Evolutionary conservation across 2,113 vertebrate genomes (phyloP).

Genomic region (Dunckerocampus dactyliophorus): DNA sequence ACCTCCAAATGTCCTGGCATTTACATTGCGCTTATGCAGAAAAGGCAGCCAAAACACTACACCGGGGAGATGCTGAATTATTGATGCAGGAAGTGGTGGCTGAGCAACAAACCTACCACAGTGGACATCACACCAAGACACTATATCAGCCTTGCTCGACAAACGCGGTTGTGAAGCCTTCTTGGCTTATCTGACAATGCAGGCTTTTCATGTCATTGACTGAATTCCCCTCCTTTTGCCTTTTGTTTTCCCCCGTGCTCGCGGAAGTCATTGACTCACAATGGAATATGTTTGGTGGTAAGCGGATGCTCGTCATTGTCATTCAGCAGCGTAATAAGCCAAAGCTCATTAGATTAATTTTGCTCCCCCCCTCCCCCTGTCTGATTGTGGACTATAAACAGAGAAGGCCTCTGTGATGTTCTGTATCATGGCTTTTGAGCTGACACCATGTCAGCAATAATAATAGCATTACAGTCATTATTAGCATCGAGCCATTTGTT

Average conservation of each 20-base stretch:
- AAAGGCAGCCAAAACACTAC: slow-evolving; percentile 40
- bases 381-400: slow-evolving; percentile 60
- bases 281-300: slow-evolving; percentile 46
- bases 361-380: slow-evolving; percentile 46
- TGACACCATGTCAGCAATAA: slow-evolving; percentile 56
- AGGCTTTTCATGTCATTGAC: slow-evolving; percentile 57
- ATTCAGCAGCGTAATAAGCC: slow-evolving; percentile 64
- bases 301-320: slow-evolving; percentile 61
- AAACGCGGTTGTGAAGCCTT: slow-evolving; percentile 25
- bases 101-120: slow-evolving; percentile 24
- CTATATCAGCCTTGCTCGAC: slow-evolving; percentile 26
- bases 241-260: slow-evolving; percentile 63
- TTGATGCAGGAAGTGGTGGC: slow-evolving; percentile 57
- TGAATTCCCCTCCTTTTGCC: slow-evolving; percentile 52
- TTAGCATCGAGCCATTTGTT: slow-evolving; percentile 31
- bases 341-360: slow-evolving; percentile 75
- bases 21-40: slow-evolving; percentile 32
- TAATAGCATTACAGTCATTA: slow-evolving; percentile 59
- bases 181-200: slow-evolving; percentile 58
- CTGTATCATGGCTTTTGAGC: slow-evolving; percentile 58
- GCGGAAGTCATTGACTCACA: slow-evolving; percentile 63
- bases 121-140: slow-evolving; percentile 36
- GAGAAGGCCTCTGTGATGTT: slow-evolving; percentile 58
- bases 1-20: slow-evolving; percentile 45
- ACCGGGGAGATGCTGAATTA: slow-evolving; percentile 52